A percentile compares a stretch with the other conserved stretches of the same genome.
Conservation (phyloP, 2,797 vertebrate genomes). For the Crotalus adamanteus region DNA sequence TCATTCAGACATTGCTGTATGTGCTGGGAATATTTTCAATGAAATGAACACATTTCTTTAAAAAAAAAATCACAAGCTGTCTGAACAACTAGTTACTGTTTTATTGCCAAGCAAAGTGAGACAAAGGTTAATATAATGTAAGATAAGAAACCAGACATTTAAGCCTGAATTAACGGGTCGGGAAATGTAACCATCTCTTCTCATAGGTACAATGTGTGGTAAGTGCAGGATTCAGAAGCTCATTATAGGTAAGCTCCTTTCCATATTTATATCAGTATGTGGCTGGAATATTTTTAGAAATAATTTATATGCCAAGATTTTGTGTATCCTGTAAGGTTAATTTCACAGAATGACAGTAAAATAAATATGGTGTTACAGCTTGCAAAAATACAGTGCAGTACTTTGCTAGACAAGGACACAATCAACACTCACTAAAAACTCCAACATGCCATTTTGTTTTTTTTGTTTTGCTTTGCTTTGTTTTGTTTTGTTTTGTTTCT, state of each 20-base stretch:
- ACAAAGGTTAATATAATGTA: conserved; percentile 19
- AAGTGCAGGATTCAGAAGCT: conserved; percentile 13
- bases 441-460: neutral
- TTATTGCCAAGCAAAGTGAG: conserved; percentile 36
- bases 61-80: neutral
- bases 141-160: conserved; percentile 25
- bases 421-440: neutral
- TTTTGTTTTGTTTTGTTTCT: neutral
- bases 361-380: neutral
- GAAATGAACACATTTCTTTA: neutral
- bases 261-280: neutral
- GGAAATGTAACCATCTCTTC: conserved; percentile 12
- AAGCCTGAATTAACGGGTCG: neutral
- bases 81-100: conserved; percentile 23
- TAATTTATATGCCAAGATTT: neutral
- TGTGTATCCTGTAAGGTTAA: conserved; percentile 1
- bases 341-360: neutral
- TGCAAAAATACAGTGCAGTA: neutral
- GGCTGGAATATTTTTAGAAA: neutral
- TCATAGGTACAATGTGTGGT: neutral
- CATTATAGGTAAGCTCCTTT: conserved; percentile 29
- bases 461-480: neutral
- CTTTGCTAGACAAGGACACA: neutral
- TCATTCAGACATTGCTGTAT: conserved; percentile 34
- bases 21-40: conserved; percentile 40